Percentiles rank a stretch among this genome's conserved stretches.
These are phyloP conservation scores for Seladonia tumulorum DNA, from an alignment of 2,888 invertebrate genomes.

Conservation along the genomic window DNA sequence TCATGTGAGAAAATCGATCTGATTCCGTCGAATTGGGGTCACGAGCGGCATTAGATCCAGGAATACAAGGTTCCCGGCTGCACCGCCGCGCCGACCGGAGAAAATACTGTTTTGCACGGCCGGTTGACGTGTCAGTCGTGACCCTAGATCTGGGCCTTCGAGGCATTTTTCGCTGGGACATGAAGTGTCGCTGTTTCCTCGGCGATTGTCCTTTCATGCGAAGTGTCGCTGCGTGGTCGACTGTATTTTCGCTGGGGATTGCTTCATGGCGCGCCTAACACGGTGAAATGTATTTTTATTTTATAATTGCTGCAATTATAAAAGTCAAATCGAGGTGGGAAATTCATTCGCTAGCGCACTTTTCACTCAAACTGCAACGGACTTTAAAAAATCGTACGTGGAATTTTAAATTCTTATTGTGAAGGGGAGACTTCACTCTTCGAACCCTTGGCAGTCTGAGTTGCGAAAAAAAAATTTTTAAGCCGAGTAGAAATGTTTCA, in stretches of 20 bases:
- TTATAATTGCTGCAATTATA: background rate
- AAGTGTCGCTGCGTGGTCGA: background rate
- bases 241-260: background rate
- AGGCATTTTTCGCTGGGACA: background rate
- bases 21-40: conserved; percentile 48
- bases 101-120: conserved; percentile 10
- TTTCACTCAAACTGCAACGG: too few species aligned
- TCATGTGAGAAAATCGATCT: conserved; percentile 68
- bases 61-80: conserved; percentile 31
- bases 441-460: too few species aligned
- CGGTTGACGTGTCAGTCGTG: conserved; percentile 13
- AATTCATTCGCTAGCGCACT: too few species aligned
- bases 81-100: background rate
- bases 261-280: background rate
- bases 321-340: background rate
- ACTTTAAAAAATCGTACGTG: too few species aligned
- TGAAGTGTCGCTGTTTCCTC: background rate
- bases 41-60: conserved; percentile 26
- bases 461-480: too few species aligned
- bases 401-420: too few species aligned
- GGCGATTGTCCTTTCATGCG: background rate
- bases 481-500: too few species aligned
- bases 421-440: too few species aligned
- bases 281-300: background rate
- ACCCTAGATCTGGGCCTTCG: background rate